phyloP scores from a whole-genome alignment of 2,888 invertebrate genomes.

The Priocnemis perturbator region DNA sequence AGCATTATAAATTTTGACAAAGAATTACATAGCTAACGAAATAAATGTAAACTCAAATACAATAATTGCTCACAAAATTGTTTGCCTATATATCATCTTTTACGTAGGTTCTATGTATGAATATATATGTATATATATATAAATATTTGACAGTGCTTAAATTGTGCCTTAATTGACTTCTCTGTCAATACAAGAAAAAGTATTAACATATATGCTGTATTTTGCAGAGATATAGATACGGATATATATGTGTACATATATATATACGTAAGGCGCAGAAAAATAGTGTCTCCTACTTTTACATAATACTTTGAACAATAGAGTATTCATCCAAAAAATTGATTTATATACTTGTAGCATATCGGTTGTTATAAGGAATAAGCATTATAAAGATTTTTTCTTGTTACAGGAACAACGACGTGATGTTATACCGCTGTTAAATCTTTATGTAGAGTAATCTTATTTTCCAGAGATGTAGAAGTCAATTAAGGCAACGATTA shows the following conservation, averaged over 20 bases:
- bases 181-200: not conserved
- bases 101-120: slow-evolving; percentile 30
- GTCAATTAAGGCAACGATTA: no score
- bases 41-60: slow-evolving; percentile 53
- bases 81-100: slow-evolving; percentile 44
- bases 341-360: no score
- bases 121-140: slow-evolving; percentile 10
- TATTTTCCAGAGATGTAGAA: no score
- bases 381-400: no score
- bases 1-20: slow-evolving; percentile 52
- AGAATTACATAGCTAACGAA: slow-evolving; percentile 48
- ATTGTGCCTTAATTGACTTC: not conserved
- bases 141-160: slow-evolving; percentile 13
- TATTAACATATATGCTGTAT: not conserved
- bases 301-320: no score
- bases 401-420: no score
- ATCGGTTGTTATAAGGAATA: no score
- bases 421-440: no score
- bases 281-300: not conserved
- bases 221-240: slow-evolving; percentile 24
- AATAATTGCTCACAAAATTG: slow-evolving; percentile 50
- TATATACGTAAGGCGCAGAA: no score
- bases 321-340: no score
- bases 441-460: slow-evolving; percentile 8
- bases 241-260: no score